These are phyloP conservation scores for Characodon lateralis DNA, from an alignment of 2,797 vertebrate genomes.

Conservation along the genomic window DNA sequence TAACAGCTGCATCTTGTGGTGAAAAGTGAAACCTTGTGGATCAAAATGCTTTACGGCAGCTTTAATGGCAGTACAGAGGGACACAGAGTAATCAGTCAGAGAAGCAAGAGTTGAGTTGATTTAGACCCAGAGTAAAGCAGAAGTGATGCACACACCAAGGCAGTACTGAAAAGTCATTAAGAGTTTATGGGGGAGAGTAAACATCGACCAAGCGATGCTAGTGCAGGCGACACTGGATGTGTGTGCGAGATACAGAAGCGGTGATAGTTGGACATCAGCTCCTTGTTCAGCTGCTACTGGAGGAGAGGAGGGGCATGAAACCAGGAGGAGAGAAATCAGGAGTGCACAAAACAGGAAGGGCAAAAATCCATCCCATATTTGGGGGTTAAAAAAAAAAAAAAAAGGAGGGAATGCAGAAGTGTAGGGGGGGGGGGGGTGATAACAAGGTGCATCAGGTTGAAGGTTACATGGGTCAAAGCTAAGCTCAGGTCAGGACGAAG, in stretches of 20 bases:
- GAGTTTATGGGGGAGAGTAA: constrained; percentile 67
- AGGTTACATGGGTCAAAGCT: constrained; percentile 78
- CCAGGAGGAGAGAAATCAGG: constrained; percentile 47
- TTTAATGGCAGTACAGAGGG: constrained; percentile 77
- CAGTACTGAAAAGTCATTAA: constrained; percentile 75
- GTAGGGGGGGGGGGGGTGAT: constrained; percentile 5
- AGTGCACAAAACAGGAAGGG: constrained; percentile 57
- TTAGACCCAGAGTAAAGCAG: constrained; percentile 77
- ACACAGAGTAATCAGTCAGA: constrained; percentile 61
- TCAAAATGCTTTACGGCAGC: constrained; percentile 70
- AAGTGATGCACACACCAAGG: constrained; percentile 78
- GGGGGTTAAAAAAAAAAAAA: constrained; percentile 54
- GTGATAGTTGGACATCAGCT: constrained; percentile 79
- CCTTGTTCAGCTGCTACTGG: constrained; percentile 70
- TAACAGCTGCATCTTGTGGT: constrained; percentile 16
- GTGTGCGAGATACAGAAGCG: constrained; percentile 76
- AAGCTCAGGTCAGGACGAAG: constrained; percentile 79
- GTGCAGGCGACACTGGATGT: constrained; percentile 68
- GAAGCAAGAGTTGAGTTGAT: constrained; percentile 63
- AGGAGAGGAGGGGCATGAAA: constrained; percentile 49
- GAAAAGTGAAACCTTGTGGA: constrained; percentile 11
- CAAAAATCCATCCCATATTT: constrained; percentile 40
- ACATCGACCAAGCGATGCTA: constrained; percentile 78
- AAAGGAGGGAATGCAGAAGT: constrained; percentile 59
- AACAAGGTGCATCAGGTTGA: constrained; percentile 76